Evolutionary conservation across 2,797 vertebrate species (phyloP), one percentile per base, ranked within the genome.

Genomic region (Liparis tanakae): DNA sequence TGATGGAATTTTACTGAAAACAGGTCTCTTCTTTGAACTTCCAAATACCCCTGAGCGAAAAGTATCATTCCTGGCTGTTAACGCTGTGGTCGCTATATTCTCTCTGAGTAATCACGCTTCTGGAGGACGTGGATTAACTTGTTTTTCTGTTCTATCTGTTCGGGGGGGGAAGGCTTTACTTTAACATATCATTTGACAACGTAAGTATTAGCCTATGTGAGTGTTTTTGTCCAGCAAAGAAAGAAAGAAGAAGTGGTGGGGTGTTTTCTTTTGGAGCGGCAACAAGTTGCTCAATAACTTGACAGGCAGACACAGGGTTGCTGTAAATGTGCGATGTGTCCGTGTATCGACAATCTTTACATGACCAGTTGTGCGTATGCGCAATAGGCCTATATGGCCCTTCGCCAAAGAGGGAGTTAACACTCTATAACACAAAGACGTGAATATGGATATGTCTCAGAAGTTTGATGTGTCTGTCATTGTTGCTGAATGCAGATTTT

Each of bases 241-340:
- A 14, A 13, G 8, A 44, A 4, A 54, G 13, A 25, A 34, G 20
- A 10, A 25, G 33, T 0, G 54, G 6, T 25, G 62, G 58, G 50
- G 18, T 15, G 73, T 18, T 10, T 34, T 69, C 25, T 70, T 81
- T 87, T 86, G 80, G 83, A 86, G 88, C 84, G 94, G 96, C 97
- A 98, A 99, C 97, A 99, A 96, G 97, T 98, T 94, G 90, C 92
- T 83, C 44, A 67, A 88, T 76, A 94, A 93, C 88, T 93, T 92
- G 73, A 74, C 81, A 79, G 70, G 75, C 85, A 88, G 70, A 67
- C 82, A 75, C 46, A 78, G 85, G 78, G 89, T 86, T 90, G 85
- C 80, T 86, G 61, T 72, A 66, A 81, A 81, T 77, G 81, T 77
- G 59, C 93, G 93, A 95, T 92, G 94, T 85, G 86, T 86, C 87